Evolutionary conservation across 1,140 invertebrate genomes (phyloP).

Genomic region (Solen grandis): DNA sequence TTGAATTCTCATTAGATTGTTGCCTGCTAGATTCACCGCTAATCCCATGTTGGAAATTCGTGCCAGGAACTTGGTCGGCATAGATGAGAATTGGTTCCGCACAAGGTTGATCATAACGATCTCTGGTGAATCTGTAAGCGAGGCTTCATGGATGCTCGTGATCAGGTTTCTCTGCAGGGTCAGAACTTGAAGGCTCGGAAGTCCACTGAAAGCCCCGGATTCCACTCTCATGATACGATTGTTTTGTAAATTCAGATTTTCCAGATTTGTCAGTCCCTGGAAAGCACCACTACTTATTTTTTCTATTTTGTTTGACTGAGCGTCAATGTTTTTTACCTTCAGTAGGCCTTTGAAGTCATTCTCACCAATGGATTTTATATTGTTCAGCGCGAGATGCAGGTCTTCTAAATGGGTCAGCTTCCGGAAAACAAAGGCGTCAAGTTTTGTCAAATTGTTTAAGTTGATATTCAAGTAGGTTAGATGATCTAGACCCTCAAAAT

Average conservation of each 20-base stretch:
- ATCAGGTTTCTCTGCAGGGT: slow-evolving; percentile 58
- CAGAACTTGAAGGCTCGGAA: slow-evolving; percentile 53
- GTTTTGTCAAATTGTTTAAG: slow-evolving; percentile 39
- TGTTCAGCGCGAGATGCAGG: slow-evolving; percentile 59
- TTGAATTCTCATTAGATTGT: slow-evolving; percentile 43
- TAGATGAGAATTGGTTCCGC: slow-evolving; percentile 55
- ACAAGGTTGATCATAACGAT: slow-evolving; percentile 63
- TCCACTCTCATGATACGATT: slow-evolving; percentile 59
- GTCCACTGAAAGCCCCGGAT: slow-evolving; percentile 51
- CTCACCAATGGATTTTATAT: slow-evolving; percentile 43
- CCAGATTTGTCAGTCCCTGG: slow-evolving; percentile 47
- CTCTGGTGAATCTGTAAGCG: slow-evolving; percentile 60
- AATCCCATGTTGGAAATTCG: slow-evolving; percentile 40
- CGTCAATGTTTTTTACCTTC: slow-evolving; percentile 56
- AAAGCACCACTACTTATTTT: slow-evolving; percentile 52
- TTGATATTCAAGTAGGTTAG: slow-evolving; percentile 58
- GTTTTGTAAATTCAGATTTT: slow-evolving; percentile 48
- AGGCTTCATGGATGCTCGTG: slow-evolving; percentile 32
- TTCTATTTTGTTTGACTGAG: slow-evolving; percentile 60
- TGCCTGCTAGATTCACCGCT: slow-evolving; percentile 38
- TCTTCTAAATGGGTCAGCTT: slow-evolving; percentile 43
- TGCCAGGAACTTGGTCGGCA: slow-evolving; percentile 56
- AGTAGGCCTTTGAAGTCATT: slow-evolving; percentile 62
- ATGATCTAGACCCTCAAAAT: slow-evolving; percentile 59
- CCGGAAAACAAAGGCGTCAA: slow-evolving; percentile 42